A percentile compares a stretch with the other conserved stretches of the same genome.
phyloP scores from a whole-genome alignment of 2,888 invertebrate species.

The Cybosia mesomella region DNA sequence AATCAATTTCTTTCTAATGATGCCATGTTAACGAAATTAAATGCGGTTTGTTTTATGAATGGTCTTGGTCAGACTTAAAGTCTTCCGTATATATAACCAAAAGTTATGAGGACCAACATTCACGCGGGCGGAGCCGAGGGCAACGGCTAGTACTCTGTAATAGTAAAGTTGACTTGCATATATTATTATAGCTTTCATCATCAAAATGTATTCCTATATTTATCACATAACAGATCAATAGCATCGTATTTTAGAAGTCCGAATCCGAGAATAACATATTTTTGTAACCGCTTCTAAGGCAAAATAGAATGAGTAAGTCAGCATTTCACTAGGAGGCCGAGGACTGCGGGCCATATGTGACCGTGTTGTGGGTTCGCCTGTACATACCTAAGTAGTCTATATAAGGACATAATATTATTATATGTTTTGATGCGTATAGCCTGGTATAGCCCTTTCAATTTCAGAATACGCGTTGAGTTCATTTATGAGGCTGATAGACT shows the following conservation, averaged over 20 bases:
- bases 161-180: neutral
- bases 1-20: too few species aligned
- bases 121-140: too few species aligned
- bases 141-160: neutral
- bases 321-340: constrained; percentile 60
- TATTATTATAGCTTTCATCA: neutral
- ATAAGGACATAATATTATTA: neutral
- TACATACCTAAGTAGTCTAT: neutral
- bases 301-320: constrained; percentile 65
- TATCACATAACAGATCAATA: constrained; percentile 51
- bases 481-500: neutral
- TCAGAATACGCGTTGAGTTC: neutral
- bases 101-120: too few species aligned
- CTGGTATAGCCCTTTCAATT: neutral
- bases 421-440: neutral
- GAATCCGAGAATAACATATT: constrained; percentile 67
- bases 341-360: constrained; percentile 62
- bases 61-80: too few species aligned
- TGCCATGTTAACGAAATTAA: too few species aligned
- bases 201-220: constrained; percentile 24
- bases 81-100: too few species aligned
- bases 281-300: constrained; percentile 59
- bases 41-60: too few species aligned
- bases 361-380: constrained; percentile 51
- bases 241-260: constrained; percentile 58